These are phyloP conservation scores for Drosophila cardini DNA, from an alignment of 1,140 invertebrate genomes.

Conservation along the genomic window DNA sequence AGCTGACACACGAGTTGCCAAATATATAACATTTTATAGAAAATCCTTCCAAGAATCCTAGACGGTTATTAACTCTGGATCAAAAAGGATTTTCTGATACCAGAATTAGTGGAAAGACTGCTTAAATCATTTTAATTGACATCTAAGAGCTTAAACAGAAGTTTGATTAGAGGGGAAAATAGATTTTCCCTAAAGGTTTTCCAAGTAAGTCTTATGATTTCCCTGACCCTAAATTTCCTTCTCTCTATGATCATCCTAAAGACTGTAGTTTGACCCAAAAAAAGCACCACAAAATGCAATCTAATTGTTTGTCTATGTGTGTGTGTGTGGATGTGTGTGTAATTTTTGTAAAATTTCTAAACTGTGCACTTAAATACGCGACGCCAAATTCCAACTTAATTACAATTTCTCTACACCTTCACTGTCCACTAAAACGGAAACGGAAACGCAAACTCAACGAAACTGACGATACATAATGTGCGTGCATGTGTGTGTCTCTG, in stretches of 20 bases:
- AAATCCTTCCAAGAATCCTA: neutral
- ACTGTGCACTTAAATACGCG: constrained; percentile 56
- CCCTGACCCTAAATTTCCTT: too few relatives aligned
- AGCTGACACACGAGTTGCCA: neutral
- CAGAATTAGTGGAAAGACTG: too few relatives aligned
- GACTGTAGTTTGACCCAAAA: constrained; percentile 29
- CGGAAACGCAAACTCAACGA: constrained; percentile 23
- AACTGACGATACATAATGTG: constrained; percentile 23
- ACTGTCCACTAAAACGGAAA: neutral
- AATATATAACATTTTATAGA: neutral
- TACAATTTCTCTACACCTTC: constrained; percentile 70
- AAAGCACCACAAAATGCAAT: constrained; percentile 41
- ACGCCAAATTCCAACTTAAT: constrained; percentile 73
- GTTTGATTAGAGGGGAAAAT: too few relatives aligned
- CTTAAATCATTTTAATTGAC: too few relatives aligned
- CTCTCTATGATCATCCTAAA: too few relatives aligned
- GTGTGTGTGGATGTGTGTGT: constrained; percentile 7
- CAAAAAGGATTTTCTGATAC: neutral
- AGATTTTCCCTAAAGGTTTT: too few relatives aligned
- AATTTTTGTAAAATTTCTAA: constrained; percentile 34
- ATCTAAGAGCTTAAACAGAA: too few relatives aligned
- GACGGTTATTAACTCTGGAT: neutral
- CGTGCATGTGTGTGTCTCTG: constrained; percentile 25
- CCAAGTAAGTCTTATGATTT: too few relatives aligned
- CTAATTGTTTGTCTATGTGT: constrained; percentile 31